Evolutionary conservation across 1,140 invertebrate genomes (phyloP), one percentile per base, ranked within the genome.

Genomic region (Melanaphis sacchari): DNA sequence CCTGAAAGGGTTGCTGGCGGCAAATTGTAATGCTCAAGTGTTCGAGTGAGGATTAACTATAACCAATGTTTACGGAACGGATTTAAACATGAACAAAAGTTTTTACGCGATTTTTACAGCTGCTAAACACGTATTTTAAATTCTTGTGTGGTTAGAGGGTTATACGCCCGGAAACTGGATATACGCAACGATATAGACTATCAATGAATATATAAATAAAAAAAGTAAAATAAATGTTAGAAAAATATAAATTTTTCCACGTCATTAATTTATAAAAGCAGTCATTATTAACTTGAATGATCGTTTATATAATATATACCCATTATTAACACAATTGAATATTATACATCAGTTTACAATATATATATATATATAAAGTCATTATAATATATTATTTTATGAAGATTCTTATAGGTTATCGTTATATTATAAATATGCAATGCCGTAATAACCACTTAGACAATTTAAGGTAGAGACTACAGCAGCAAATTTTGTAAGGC

Each of bases 81-180:
- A 93, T 93, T 93, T 85, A 40, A 84, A 38, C 91, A 15, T 46
- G 81, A 49, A 93, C 91, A 93, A 93, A 84, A 93, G 91, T 93
- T 93, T 93, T 93, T 76, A 46, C 91, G 43, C 18, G 91, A 93
- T 93, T 93, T 46, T 93, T 93, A 93, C 91, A 93, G 91, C 91
- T 93, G 91, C 91, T n/a, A 36, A 52, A 84, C 81, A 84, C 46
- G 91, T n/a, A 91, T 82, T 49, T 49, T 49, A 82, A 92, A 92
- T 92, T 81, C 36, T 2, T 46, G 3, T 59, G 24, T 40, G 91
- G 81, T 81, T n/a, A 59, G 91, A 92, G 41, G 43, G 76, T 52
- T 81, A n/a, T 84, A 92, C 91, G 84, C 43, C 41, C 81, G 81
- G 81, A 92, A 92, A 92, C 91, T 40, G 52, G 66, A 91, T 89